phyloP scores from a whole-genome alignment of 2,797 vertebrate genomes.

The Spinibarbus caldwelli region DNA sequence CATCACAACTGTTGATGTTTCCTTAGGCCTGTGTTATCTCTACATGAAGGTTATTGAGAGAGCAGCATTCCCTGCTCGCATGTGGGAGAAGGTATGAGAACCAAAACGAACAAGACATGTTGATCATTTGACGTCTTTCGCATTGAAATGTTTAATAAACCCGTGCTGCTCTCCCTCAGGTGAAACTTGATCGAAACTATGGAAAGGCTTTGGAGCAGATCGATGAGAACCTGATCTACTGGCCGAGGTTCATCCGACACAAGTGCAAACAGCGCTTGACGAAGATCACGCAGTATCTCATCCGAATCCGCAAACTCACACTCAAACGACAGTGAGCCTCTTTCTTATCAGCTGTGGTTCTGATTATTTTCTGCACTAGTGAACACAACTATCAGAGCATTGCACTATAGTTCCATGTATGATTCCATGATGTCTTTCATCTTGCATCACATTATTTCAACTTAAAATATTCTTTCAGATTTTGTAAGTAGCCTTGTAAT shows the following conservation, averaged over 20 bases:
- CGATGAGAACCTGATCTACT: slow-evolving; percentile 93
- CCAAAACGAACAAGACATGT: background rate
- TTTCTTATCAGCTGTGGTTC: background rate
- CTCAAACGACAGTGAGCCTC: slow-evolving; percentile 91
- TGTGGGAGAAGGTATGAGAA: slow-evolving; percentile 92
- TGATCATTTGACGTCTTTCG: background rate
- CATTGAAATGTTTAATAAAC: background rate
- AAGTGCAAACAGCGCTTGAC: slow-evolving; percentile 98
- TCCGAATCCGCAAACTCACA: slow-evolving; percentile 95
- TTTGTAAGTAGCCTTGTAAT: background rate
- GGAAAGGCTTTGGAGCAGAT: slow-evolving; percentile 95
- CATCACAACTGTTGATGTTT: background rate
- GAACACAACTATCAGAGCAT: too few species aligned
- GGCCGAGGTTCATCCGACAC: slow-evolving; percentile 92
- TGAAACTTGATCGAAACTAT: slow-evolving; percentile 93
- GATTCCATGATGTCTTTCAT: background rate
- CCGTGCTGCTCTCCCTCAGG: slow-evolving; percentile 72
- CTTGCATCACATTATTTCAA: background rate
- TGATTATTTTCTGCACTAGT: background rate
- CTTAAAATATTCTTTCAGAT: background rate
- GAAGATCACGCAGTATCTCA: slow-evolving; percentile 97
- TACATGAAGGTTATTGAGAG: slow-evolving; percentile 96
- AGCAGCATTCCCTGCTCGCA: slow-evolving; percentile 88
- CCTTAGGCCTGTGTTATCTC: slow-evolving; percentile 89
- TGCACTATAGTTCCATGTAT: background rate